Evolutionary conservation across 1,140 invertebrate genomes (phyloP).

Genomic region (Acromyrmex echinatior): DNA sequence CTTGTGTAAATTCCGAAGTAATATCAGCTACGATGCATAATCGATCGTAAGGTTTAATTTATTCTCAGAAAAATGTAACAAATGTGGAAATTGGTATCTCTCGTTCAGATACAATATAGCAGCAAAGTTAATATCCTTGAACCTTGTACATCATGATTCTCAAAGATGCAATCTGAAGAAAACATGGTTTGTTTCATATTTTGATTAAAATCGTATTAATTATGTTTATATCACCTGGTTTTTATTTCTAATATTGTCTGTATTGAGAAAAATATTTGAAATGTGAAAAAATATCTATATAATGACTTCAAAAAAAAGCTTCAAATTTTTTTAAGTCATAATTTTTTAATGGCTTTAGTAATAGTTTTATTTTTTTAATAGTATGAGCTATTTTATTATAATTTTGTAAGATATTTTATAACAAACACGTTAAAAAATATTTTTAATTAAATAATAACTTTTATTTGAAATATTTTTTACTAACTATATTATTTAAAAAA

Average conservation of each 20-base stretch:
- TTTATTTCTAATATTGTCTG: background rate
- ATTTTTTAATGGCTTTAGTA: background rate
- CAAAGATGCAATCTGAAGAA: background rate
- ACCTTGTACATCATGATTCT: background rate
- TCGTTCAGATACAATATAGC: background rate
- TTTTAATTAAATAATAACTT: too few relatives aligned
- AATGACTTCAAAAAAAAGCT: too few relatives aligned
- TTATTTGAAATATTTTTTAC: too few relatives aligned
- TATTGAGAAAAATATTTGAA: background rate
- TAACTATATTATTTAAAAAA: too few relatives aligned
- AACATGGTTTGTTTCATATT: too few relatives aligned
- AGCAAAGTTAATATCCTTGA: background rate
- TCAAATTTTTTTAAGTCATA: background rate
- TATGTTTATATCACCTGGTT: background rate
- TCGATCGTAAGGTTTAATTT: background rate
- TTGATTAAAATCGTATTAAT: constrained; percentile 4
- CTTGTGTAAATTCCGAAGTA: background rate
- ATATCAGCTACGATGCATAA: background rate
- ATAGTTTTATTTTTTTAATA: background rate
- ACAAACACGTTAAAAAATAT: background rate
- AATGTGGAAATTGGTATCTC: background rate
- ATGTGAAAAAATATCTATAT: background rate
- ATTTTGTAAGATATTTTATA: background rate
- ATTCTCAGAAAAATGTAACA: background rate
- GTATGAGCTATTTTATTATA: background rate